These are phyloP conservation scores for Leucoma salicis DNA, from an alignment of 2,888 invertebrate species.

Conservation along the genomic window DNA sequence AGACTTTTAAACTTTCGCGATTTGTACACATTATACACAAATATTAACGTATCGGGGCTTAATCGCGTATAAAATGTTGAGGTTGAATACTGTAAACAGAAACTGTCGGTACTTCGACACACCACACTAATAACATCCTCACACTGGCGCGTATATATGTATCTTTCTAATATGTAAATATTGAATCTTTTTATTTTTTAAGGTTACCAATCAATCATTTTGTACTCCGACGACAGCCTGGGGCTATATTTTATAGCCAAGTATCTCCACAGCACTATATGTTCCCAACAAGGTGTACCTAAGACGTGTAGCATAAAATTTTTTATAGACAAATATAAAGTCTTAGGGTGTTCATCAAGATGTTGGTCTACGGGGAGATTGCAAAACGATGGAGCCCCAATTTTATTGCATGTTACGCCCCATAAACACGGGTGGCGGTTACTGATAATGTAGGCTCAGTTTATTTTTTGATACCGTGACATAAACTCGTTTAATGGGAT, in stretches of 20 bases:
- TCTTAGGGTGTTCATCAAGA: conserved; percentile 71
- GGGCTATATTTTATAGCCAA: conserved; percentile 17
- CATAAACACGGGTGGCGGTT: conserved; percentile 71
- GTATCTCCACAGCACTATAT: conserved; percentile 1
- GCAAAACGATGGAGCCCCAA: conserved; percentile 71
- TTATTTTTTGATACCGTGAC: conserved; percentile 54
- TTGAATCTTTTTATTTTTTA: too few relatives aligned
- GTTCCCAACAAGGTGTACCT: conserved; percentile 8
- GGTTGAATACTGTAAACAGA: too few relatives aligned
- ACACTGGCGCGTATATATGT: too few relatives aligned
- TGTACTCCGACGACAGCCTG: not conserved
- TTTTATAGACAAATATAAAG: conserved; percentile 73
- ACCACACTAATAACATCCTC: too few relatives aligned
- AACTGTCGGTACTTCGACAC: too few relatives aligned
- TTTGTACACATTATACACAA: too few relatives aligned
- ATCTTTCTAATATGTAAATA: too few relatives aligned
- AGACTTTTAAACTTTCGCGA: too few relatives aligned
- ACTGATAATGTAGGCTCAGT: conserved; percentile 64
- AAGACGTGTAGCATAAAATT: conserved; percentile 62
- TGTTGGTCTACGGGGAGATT: conserved; percentile 58
- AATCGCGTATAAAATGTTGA: too few relatives aligned
- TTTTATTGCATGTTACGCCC: conserved; percentile 79
- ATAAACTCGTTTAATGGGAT: conserved; percentile 66
- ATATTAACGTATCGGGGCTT: too few relatives aligned
- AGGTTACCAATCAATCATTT: not conserved